phyloP scores from a whole-genome alignment of 2,888 invertebrate genomes.

The Dasypolia templi region DNA sequence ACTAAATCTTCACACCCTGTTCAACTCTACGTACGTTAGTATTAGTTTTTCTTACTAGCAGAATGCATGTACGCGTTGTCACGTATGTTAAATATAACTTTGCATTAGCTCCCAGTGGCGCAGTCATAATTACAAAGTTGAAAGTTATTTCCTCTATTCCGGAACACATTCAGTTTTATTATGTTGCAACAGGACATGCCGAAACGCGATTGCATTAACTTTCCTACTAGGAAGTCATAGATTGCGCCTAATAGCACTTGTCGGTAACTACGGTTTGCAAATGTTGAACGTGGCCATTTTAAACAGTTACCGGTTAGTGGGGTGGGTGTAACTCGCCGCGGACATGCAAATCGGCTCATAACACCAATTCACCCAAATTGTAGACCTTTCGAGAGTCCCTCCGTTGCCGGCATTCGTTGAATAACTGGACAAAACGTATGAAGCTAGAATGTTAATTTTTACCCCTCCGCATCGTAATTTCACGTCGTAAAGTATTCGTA shows the following conservation, averaged over 20 bases:
- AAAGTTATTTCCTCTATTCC: conserved; percentile 35
- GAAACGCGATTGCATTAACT: conserved; percentile 30
- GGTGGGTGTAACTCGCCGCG: conserved; percentile 64
- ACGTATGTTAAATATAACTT: conserved; percentile 28
- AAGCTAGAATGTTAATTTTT: conserved; percentile 71
- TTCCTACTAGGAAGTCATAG: conserved; percentile 39
- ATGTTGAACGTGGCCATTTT: conserved; percentile 74
- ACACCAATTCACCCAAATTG: conserved; percentile 70
- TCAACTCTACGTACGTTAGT: neutral
- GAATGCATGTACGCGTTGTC: conserved; percentile 14
- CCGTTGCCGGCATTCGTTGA: conserved; percentile 50
- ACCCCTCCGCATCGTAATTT: conserved; percentile 71
- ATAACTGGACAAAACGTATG: conserved; percentile 66
- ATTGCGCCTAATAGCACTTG: conserved; percentile 59
- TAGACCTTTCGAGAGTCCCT: conserved; percentile 57
- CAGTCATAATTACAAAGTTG: conserved; percentile 41
- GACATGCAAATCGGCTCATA: conserved; percentile 73
- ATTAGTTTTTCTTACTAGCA: conserved; percentile 1
- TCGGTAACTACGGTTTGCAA: conserved; percentile 56
- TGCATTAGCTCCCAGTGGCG: conserved; percentile 27
- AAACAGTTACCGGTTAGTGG: conserved; percentile 69
- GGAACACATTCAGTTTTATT: conserved; percentile 35
- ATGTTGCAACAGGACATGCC: conserved; percentile 31
- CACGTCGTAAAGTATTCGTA: conserved; percentile 68
- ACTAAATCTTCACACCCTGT: conserved; percentile 2